phyloP scores from a whole-genome alignment of 2,888 invertebrate genomes.

The Pheosia gnoma region DNA sequence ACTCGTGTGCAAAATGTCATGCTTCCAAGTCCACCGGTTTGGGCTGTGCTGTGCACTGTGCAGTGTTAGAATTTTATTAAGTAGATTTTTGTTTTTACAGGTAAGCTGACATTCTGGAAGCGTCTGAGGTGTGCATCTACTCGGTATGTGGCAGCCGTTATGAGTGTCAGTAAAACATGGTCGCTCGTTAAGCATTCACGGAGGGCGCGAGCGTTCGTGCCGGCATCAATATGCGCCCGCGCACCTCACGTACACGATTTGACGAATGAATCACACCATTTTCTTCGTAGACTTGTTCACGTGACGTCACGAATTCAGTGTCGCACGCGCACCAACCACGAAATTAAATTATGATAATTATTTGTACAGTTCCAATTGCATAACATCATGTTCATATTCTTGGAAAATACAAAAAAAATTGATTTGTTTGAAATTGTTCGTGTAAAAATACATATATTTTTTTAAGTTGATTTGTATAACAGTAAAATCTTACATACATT shows the following conservation, averaged over 20 bases:
- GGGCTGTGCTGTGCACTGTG: no score
- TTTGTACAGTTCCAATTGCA: conserved; percentile 61
- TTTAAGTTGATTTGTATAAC: conserved; percentile 15
- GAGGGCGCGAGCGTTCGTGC: conserved; percentile 57
- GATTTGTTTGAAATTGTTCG: conserved; percentile 13
- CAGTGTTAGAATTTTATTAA: no score
- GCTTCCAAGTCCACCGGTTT: no score
- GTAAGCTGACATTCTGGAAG: conserved; percentile 52
- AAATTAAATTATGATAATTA: conserved; percentile 71
- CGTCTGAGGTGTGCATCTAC: conserved; percentile 38
- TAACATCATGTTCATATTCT: conserved; percentile 43
- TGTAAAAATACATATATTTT: background rate
- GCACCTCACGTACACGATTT: conserved; percentile 72
- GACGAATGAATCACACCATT: conserved; percentile 76
- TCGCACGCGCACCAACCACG: conserved; percentile 72
- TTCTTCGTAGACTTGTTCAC: conserved; percentile 60
- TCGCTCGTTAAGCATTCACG: conserved; percentile 65
- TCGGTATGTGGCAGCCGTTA: conserved; percentile 49
- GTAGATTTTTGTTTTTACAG: conserved; percentile 50
- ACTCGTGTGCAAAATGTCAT: no score
- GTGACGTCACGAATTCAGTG: conserved; percentile 79
- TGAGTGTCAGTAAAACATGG: conserved; percentile 62
- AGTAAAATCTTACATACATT: background rate
- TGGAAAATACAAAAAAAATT: conserved; percentile 17
- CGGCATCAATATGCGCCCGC: conserved; percentile 78